These are phyloP conservation scores for Bicyclus anynana DNA, from an alignment of 1,140 invertebrate species.

Conservation along the genomic window DNA sequence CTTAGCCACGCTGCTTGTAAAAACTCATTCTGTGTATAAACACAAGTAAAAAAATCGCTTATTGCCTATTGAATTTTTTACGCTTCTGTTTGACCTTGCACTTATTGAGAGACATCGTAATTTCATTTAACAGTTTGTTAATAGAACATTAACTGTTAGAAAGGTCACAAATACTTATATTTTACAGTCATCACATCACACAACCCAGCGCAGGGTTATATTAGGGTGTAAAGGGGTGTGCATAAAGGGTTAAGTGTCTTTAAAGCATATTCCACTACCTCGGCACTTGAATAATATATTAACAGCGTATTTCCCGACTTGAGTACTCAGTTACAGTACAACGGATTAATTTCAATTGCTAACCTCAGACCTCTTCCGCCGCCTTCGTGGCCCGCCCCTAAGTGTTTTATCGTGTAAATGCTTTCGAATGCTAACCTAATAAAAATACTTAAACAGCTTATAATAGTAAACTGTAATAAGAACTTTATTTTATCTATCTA, in stretches of 20 bases:
- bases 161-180: too few relatives aligned
- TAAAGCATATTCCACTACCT: conserved; percentile 1
- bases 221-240: neutral
- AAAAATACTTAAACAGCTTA: too few relatives aligned
- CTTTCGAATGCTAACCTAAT: conserved; percentile 14
- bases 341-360: conserved; percentile 26
- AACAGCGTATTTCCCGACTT: neutral
- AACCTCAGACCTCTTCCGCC: conserved; percentile 13
- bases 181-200: neutral
- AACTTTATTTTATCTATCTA: too few relatives aligned
- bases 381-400: conserved; percentile 8
- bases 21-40: too few relatives aligned
- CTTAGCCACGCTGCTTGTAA: too few relatives aligned
- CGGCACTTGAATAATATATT: conserved; percentile 1
- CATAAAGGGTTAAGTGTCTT: neutral
- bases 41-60: too few relatives aligned
- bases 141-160: too few relatives aligned
- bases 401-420: conserved; percentile 28
- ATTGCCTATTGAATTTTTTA: too few relatives aligned
- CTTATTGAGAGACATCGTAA: too few relatives aligned
- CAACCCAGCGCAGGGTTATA: neutral
- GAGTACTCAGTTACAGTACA: conserved; percentile 4
- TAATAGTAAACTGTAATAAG: too few relatives aligned
- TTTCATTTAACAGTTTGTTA: too few relatives aligned
- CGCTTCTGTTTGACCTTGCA: too few relatives aligned